Evolutionary conservation across 2,888 invertebrate genomes (phyloP).

Genomic region (Nymphalis urticae): DNA sequence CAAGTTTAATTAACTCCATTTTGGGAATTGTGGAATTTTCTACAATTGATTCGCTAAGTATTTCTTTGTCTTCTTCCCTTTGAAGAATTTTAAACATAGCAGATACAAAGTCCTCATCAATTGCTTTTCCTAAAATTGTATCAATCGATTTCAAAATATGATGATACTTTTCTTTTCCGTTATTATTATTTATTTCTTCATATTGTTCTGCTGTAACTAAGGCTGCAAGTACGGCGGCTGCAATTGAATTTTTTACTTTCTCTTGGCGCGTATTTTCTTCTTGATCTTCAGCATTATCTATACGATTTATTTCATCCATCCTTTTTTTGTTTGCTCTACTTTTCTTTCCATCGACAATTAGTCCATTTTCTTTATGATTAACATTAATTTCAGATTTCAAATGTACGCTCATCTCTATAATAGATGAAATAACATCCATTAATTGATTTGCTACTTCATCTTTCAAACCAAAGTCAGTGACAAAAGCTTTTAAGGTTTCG

Average conservation of each 20-base stretch:
- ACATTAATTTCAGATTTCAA: conserved; percentile 70
- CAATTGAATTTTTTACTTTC: conserved; percentile 78
- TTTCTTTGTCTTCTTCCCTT: conserved; percentile 76
- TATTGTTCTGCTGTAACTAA: conserved; percentile 77
- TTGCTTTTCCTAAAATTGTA: conserved; percentile 74
- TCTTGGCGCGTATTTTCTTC: conserved; percentile 68
- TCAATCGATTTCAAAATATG: conserved; percentile 77
- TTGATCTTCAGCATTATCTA: conserved; percentile 49
- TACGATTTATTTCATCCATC: conserved; percentile 49
- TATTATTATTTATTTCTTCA: conserved; percentile 75
- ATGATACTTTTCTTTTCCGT: conserved; percentile 76
- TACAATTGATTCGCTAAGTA: conserved; percentile 73
- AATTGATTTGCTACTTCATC: conserved; percentile 78
- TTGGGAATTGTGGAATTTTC: conserved; percentile 81
- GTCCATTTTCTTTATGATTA: conserved; percentile 51
- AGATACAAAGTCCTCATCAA: conserved; percentile 73
- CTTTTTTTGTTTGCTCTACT: conserved; percentile 59
- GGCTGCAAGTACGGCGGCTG: conserved; percentile 77
- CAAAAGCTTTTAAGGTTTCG: conserved; percentile 75
- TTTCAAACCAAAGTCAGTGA: conserved; percentile 75
- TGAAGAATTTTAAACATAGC: conserved; percentile 77
- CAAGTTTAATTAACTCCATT: conserved; percentile 83
- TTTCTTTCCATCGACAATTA: conserved; percentile 55
- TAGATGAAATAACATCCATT: conserved; percentile 75
- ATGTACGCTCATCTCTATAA: conserved; percentile 78